Conservation (phyloP, 2,113 vertebrate genomes). For the Cinclus cinclus region DNA sequence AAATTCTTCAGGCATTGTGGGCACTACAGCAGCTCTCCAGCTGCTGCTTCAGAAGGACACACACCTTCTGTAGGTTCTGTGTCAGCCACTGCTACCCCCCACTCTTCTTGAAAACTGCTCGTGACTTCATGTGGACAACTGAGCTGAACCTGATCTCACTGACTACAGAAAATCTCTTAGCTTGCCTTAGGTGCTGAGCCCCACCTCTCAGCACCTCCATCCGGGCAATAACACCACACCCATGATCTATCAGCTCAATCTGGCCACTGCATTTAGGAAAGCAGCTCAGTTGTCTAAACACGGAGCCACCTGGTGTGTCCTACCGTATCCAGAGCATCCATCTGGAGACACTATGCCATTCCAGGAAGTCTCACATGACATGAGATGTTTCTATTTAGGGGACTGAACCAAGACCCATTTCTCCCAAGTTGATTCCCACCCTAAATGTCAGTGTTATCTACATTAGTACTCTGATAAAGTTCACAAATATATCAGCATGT, state of each 20-base stretch:
- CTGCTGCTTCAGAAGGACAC: neutral
- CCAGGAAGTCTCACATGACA: neutral
- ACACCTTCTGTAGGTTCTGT: neutral
- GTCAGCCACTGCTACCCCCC: neutral
- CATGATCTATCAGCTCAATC: neutral
- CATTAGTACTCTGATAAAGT: slow-evolving; percentile 17
- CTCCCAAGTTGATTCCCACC: neutral
- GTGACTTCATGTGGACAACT: neutral
- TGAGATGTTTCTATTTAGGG: neutral
- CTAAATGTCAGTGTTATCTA: slow-evolving; percentile 21
- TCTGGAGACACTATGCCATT: neutral
- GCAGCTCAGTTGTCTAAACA: neutral
- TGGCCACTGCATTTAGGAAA: neutral
- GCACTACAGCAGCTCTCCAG: neutral
- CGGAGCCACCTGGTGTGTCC: neutral
- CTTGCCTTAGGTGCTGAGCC: neutral
- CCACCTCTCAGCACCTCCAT: neutral
- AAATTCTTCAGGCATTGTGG: neutral
- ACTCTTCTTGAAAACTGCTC: neutral
- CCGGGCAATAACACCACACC: neutral
- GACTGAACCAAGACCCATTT: neutral
- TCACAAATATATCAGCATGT: slow-evolving; percentile 29
- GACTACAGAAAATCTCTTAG: neutral
- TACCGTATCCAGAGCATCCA: neutral
- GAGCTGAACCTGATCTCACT: neutral